Percentiles rank a stretch among this genome's conserved stretches.
These are phyloP conservation scores for Campylorhamphus procurvoides DNA, from an alignment of 2,113 vertebrate genomes.

Conservation along the genomic window DNA sequence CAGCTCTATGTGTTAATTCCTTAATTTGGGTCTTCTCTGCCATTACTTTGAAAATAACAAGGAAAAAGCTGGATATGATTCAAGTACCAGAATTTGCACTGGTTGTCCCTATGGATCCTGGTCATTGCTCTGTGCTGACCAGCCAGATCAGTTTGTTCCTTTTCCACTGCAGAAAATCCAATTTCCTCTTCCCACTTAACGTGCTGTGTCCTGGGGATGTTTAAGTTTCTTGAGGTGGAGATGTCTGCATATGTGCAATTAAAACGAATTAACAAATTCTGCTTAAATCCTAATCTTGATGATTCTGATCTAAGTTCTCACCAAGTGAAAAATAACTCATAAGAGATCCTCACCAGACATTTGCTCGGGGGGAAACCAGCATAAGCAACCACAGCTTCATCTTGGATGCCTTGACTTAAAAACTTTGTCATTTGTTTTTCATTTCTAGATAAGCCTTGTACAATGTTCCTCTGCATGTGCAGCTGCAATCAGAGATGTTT, in stretches of 20 bases:
- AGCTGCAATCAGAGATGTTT: neutral
- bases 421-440: neutral
- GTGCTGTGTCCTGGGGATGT: neutral
- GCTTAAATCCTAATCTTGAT: neutral
- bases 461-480: neutral
- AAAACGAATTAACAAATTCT: neutral
- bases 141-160: neutral
- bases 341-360: neutral
- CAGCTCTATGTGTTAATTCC: neutral
- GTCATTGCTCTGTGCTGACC: neutral
- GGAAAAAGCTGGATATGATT: neutral
- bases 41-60: conserved; percentile 1
- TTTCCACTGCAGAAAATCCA: neutral
- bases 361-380: neutral
- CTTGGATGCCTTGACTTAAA: neutral
- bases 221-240: neutral
- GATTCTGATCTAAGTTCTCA: neutral
- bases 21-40: neutral
- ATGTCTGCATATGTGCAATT: neutral
- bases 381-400: neutral
- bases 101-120: neutral
- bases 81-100: neutral
- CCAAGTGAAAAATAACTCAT: neutral
- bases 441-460: neutral
- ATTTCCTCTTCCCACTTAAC: neutral